Evolutionary conservation across 2,113 vertebrate species (phyloP).

Genomic region (Cranoglanis bouderius): DNA sequence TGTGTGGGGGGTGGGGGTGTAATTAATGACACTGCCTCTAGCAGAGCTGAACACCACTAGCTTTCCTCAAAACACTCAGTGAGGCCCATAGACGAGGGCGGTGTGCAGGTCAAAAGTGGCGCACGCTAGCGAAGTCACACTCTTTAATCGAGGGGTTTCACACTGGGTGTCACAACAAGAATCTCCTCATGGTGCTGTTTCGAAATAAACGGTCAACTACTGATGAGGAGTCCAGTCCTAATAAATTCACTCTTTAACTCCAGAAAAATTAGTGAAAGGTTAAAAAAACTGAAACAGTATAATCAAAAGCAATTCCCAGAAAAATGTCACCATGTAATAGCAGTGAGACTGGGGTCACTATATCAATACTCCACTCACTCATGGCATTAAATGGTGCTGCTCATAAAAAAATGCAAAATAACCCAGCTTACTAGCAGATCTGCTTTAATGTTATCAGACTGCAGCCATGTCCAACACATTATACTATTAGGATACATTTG

Average conservation of each 20-base stretch:
- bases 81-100: not conserved
- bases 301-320: not conserved
- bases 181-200: not conserved
- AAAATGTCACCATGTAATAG: not conserved
- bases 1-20: constrained; percentile 63
- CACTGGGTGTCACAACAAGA: not conserved
- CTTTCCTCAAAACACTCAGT: constrained; percentile 6
- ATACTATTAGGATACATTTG: not conserved
- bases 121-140: not conserved
- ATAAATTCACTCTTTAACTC: not conserved
- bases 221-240: not conserved
- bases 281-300: not conserved
- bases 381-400: not conserved
- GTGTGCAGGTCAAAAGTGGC: not conserved
- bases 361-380: not conserved
- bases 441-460: not conserved
- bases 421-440: not conserved
- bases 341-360: not conserved
- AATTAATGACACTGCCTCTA: constrained; percentile 90
- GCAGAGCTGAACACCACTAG: constrained; percentile 31
- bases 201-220: not conserved
- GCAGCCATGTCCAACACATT: not conserved
- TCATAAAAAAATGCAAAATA: not conserved
- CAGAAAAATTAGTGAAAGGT: not conserved
- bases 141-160: not conserved